phyloP scores from a whole-genome alignment of 1,140 invertebrate genomes.

The Apis florea region DNA sequence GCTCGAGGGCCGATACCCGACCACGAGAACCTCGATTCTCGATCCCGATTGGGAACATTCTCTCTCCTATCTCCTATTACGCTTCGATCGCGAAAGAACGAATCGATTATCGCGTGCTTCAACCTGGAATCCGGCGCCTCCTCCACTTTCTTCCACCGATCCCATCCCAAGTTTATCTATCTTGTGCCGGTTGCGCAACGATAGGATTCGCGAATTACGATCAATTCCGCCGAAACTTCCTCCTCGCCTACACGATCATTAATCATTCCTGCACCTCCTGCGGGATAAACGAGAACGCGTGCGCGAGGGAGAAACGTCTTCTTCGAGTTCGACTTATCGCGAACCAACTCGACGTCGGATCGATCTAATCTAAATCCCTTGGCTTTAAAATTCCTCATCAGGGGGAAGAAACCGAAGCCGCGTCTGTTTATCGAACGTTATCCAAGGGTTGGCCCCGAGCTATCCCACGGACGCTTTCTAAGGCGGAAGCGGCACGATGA shows the following conservation, averaged over 20 bases:
- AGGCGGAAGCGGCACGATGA: neutral
- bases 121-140: too few species aligned
- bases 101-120: neutral
- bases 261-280: neutral
- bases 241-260: neutral
- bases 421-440: conserved; percentile 32
- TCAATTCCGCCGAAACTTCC: neutral
- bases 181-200: too few species aligned
- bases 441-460: conserved; percentile 28
- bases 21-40: conserved; percentile 44
- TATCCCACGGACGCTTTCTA: conserved; percentile 11
- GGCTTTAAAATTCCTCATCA: conserved; percentile 20
- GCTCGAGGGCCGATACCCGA: conserved; percentile 47
- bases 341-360: neutral
- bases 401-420: conserved; percentile 7
- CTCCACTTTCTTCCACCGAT: too few species aligned
- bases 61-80: conserved; percentile 6
- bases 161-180: too few species aligned
- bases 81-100: neutral
- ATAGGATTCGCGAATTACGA: too few species aligned
- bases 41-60: conserved; percentile 42
- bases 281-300: neutral
- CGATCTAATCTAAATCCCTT: conserved; percentile 21
- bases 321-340: neutral
- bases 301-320: neutral